Percentiles rank a stretch among this genome's conserved stretches.
phyloP scores from a whole-genome alignment of 2,888 invertebrate genomes.

The Philaethria dido region DNA sequence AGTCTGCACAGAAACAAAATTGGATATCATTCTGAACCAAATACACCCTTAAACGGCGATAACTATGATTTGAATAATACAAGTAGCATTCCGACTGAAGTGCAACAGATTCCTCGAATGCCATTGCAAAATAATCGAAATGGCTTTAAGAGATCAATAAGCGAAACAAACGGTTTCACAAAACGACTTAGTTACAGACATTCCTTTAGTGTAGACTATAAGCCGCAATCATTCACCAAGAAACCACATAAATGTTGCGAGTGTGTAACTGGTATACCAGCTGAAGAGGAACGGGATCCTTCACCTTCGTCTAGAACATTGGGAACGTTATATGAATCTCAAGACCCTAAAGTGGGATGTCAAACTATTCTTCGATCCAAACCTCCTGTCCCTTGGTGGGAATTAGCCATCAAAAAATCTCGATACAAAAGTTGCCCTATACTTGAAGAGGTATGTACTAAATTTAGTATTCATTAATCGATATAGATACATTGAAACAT shows the following conservation, averaged over 20 bases:
- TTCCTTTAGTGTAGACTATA: conserved; percentile 77
- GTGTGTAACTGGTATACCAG: conserved; percentile 76
- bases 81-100: conserved; percentile 66
- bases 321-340: conserved; percentile 78
- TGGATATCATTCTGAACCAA: conserved; percentile 80
- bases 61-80: conserved; percentile 61
- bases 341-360: conserved; percentile 87
- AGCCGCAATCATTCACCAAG: conserved; percentile 61
- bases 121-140: conserved; percentile 75
- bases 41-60: conserved; percentile 72
- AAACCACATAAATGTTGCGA: conserved; percentile 80
- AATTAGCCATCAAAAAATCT: conserved; percentile 91
- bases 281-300: conserved; percentile 63
- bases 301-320: conserved; percentile 70
- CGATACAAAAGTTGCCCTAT: conserved; percentile 93
- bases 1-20: conserved; percentile 74
- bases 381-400: conserved; percentile 94
- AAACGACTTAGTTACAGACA: conserved; percentile 78
- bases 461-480: conserved; percentile 30
- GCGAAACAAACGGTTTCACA: conserved; percentile 77
- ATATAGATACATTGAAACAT: neutral
- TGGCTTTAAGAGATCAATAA: conserved; percentile 74
- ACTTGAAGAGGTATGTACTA: conserved; percentile 85
- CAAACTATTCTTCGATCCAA: conserved; percentile 86
- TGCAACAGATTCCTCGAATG: conserved; percentile 77